Evolutionary conservation across 2,113 vertebrate genomes (phyloP).

Genomic region (Tragelaphus imberbis): DNA sequence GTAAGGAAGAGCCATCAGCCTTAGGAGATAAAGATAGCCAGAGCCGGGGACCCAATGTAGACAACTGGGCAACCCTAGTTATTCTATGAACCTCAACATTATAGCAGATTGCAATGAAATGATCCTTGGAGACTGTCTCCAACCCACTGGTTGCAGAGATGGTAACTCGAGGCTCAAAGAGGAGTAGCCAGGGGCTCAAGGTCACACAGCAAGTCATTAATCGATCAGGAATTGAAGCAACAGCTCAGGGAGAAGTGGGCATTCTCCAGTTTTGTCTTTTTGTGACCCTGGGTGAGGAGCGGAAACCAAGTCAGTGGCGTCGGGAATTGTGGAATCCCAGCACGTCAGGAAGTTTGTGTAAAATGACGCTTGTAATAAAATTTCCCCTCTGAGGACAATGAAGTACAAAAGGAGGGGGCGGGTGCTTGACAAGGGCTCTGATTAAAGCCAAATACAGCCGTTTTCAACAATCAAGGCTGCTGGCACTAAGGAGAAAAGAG

Average conservation of each 20-base stretch:
- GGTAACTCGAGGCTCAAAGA: background rate
- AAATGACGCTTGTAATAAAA: slow-evolving; percentile 26
- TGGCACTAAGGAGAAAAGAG: background rate
- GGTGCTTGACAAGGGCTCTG: slow-evolving; percentile 12
- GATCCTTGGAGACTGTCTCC: background rate
- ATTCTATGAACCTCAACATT: background rate
- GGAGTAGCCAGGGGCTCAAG: background rate
- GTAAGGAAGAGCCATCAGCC: background rate
- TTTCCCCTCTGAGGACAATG: slow-evolving; percentile 29
- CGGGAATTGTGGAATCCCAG: background rate
- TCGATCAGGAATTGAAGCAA: background rate
- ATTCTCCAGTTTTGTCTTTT: background rate
- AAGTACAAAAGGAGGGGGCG: background rate
- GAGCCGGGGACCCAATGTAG: background rate
- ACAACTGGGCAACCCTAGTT: background rate
- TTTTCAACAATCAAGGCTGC: slow-evolving; percentile 17
- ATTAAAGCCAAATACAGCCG: slow-evolving; percentile 17
- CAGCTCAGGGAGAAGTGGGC: accelerated
- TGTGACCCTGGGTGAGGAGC: background rate
- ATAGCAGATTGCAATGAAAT: background rate
- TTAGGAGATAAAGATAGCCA: background rate
- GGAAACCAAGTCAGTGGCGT: background rate
- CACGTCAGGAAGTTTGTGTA: slow-evolving; percentile 28
- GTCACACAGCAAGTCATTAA: background rate
- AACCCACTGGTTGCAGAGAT: background rate